Conservation (phyloP, 2,797 vertebrate species). For the Thripadectes ignobilis region DNA sequence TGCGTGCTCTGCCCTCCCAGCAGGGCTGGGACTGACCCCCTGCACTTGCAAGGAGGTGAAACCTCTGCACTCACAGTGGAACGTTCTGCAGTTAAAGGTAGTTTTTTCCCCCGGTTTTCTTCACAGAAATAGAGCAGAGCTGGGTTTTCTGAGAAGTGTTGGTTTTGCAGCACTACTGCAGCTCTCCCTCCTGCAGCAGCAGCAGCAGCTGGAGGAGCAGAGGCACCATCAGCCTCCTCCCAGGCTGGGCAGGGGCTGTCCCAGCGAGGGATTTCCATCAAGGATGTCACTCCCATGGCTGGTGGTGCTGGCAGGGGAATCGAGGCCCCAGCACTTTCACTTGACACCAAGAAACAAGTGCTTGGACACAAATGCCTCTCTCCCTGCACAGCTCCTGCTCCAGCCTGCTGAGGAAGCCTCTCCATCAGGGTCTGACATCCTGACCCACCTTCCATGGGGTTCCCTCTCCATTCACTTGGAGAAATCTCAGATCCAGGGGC, state of each 20-base stretch:
- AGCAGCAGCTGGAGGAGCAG: neutral
- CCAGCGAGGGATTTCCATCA: accelerated
- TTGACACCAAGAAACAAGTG: neutral
- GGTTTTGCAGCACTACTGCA: accelerated
- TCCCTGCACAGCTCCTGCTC: neutral
- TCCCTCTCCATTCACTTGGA: neutral
- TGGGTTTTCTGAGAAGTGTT: neutral
- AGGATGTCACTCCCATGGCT: neutral
- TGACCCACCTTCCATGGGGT: accelerated
- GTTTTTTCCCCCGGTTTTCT: neutral
- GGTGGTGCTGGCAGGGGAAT: accelerated
- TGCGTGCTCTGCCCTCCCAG: neutral
- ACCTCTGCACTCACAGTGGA: neutral
- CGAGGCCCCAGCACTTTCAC: neutral
- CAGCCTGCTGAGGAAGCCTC: neutral
- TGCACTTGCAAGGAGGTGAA: accelerated
- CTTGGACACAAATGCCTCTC: neutral
- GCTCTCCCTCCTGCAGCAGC: neutral
- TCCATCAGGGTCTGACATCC: neutral
- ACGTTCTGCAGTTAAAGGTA: neutral
- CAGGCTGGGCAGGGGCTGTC: neutral
- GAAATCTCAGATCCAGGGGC: neutral
- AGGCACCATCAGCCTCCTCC: accelerated
- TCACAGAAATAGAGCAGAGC: neutral
- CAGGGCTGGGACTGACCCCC: accelerated